Evolutionary conservation across 2,797 vertebrate genomes (phyloP).

Genomic region (Decapterus maruadsi): DNA sequence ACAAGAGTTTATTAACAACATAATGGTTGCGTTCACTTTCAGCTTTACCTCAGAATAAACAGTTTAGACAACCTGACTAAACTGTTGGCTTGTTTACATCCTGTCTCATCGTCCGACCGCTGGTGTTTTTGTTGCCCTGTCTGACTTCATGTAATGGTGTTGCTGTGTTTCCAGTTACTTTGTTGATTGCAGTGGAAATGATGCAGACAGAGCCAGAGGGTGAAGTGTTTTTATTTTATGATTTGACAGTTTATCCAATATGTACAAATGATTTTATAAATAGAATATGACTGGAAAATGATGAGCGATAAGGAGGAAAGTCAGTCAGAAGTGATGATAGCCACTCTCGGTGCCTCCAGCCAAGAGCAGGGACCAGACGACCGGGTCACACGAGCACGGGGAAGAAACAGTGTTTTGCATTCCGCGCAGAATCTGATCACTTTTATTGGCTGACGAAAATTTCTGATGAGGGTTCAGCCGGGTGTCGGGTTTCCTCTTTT

Average conservation of each 20-base stretch:
- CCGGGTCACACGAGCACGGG: conserved; percentile 22
- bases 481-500: conserved; percentile 57
- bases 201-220: background rate
- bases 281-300: background rate
- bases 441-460: conserved; percentile 75
- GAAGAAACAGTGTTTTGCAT: conserved; percentile 54
- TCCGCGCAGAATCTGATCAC: conserved; percentile 72
- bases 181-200: conserved; percentile 1
- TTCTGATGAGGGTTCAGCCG: conserved; percentile 3
- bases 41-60: background rate
- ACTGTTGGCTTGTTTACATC: conserved; percentile 5
- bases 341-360: background rate
- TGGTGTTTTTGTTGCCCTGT: background rate
- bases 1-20: background rate
- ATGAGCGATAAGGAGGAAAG: background rate
- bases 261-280: background rate
- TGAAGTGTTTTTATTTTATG: background rate
- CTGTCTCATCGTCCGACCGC: background rate
- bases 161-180: background rate
- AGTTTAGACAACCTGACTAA: background rate
- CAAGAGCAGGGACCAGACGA: background rate
- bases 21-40: background rate
- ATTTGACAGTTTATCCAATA: background rate
- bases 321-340: too few relatives aligned
- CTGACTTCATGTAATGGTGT: background rate